Evolutionary conservation across 2,113 vertebrate genomes (phyloP), one percentile per base, ranked within the genome.

Genomic region (Leucoraja erinaceus): DNA sequence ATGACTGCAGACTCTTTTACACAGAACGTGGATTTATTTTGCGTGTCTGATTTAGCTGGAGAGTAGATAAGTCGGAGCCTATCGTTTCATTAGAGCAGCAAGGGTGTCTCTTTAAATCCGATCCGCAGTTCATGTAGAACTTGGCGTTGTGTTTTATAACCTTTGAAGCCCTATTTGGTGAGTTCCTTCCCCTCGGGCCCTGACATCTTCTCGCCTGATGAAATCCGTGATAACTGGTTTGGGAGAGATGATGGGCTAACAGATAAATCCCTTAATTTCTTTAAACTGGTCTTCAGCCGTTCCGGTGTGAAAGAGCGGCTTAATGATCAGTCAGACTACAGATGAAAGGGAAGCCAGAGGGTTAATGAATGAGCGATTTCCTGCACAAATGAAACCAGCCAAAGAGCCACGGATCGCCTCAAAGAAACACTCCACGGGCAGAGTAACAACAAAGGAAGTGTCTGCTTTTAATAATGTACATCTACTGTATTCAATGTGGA

Each of bases 341-440:
- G 88, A 91, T 91, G 88, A 91, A 91, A 91, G 88, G 88, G 63
- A 72, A 91, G 88, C 88, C 88, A 91, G 88, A 70, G 88, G 88
- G 63, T 91, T 91, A 91, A 91, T 91, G 88, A 91, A 91, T 91
- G 88, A 91, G 88, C 88, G 88, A 91, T 91, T 91, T 91, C 88
- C 88, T 91, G 88, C 66, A 47, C 88, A 72, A 47, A 72, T 91
- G 63, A 47, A 91, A 91, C 66, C 31, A 91, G 66, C 88, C 88
- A 91, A 90, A 90, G 66, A 72, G 63, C 31, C 63, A 91, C 31
- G 25, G 88, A 66, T 72, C 86, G 66, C 66, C 63, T n/a, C 33
- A 91, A 72, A 91, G 88, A 68, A 91, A 72, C 88, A 91, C 20
- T 70, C 88, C 70, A 90, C 63, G 63, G 83, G 33, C 83, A 88